phyloP scores from a whole-genome alignment of 2,888 invertebrate genomes.

The Noctua pronuba region DNA sequence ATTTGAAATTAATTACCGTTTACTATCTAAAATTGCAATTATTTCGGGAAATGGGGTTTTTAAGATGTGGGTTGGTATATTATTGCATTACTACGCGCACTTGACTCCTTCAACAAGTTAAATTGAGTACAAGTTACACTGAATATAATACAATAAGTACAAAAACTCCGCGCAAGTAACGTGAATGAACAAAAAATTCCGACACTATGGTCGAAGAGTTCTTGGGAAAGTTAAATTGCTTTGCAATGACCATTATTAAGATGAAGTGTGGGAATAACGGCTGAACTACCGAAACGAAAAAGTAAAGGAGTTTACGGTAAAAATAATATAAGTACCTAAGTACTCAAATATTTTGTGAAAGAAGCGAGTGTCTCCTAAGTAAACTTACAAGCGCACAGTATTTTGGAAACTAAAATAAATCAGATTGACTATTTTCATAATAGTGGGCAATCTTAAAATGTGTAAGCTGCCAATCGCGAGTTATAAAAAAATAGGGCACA shows the following conservation, averaged over 20 bases:
- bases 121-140: neutral
- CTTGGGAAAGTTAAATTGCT: constrained; percentile 28
- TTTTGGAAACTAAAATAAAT: neutral
- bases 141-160: neutral
- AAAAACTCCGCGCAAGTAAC: neutral
- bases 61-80: neutral
- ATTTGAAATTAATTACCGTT: no score
- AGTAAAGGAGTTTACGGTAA: constrained; percentile 12
- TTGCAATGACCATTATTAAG: constrained; percentile 4
- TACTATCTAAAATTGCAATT: no score
- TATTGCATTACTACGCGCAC: neutral
- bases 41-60: no score
- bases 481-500: neutral
- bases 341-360: neutral
- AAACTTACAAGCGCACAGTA: neutral
- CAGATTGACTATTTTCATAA: neutral
- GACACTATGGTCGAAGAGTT: constrained; percentile 1
- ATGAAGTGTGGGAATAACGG: constrained; percentile 37
- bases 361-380: neutral
- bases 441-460: neutral
- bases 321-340: neutral
- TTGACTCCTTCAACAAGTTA: neutral
- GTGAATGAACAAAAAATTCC: neutral
- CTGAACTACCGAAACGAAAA: neutral
- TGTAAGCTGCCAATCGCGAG: neutral